Conservation (phyloP, 2,888 invertebrate genomes). For the Branchellion lobata region DNA sequence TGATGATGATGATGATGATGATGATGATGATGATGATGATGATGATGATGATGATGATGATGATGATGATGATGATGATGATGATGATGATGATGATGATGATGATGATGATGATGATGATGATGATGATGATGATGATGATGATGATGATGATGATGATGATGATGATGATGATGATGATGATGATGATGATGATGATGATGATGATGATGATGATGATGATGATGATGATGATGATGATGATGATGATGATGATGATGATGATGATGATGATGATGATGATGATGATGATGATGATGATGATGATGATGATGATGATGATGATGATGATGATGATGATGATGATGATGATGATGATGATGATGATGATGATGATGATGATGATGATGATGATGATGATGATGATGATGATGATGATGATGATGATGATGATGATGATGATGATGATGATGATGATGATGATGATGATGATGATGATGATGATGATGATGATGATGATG, state of each 20-base stretch:
- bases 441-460: slow-evolving; percentile 33
- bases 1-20: slow-evolving; percentile 17
- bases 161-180: background rate
- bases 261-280: slow-evolving; percentile 32
- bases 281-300: background rate
- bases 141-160: background rate
- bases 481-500: slow-evolving; percentile 39
- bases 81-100: slow-evolving; percentile 19
- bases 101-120: slow-evolving; percentile 20
- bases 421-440: slow-evolving; percentile 36
- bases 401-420: slow-evolving; percentile 37
- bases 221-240: slow-evolving; percentile 36
- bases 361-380: slow-evolving; percentile 42
- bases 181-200: slow-evolving; percentile 29
- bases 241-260: slow-evolving; percentile 39
- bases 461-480: slow-evolving; percentile 31
- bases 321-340: slow-evolving; percentile 40
- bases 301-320: slow-evolving; percentile 37
- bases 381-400: slow-evolving; percentile 45
- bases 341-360: slow-evolving; percentile 37
- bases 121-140: background rate
- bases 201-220: slow-evolving; percentile 36
- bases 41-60: slow-evolving; percentile 14
- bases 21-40: background rate
- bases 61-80: slow-evolving; percentile 26